Evolutionary conservation across 2,797 vertebrate species (phyloP).

Genomic region (Prunella strophiata): DNA sequence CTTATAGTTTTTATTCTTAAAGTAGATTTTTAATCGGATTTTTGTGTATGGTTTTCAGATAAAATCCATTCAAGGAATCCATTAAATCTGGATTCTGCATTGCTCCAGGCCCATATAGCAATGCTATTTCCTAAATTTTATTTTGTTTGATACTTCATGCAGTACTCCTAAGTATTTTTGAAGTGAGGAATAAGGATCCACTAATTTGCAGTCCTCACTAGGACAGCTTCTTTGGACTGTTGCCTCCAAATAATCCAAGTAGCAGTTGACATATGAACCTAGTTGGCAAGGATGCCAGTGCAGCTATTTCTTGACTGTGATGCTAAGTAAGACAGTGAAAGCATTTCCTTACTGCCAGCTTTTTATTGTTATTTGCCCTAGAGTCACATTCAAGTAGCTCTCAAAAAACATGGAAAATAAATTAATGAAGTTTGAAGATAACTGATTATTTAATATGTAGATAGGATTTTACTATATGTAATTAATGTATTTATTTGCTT

Average conservation of each 20-base stretch:
- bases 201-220: conserved; percentile 50
- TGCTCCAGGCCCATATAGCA: background rate
- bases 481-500: background rate
- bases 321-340: conserved; percentile 32
- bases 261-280: conserved; percentile 52
- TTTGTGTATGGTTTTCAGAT: background rate
- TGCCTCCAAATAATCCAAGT: background rate
- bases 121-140: conserved; percentile 22
- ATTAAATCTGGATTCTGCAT: background rate
- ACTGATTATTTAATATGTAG: background rate
- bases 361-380: conserved; percentile 53
- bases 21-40: background rate
- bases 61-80: background rate
- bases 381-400: conserved; percentile 34
- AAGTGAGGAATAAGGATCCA: conserved; percentile 24
- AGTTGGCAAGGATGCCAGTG: conserved; percentile 28
- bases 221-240: conserved; percentile 18
- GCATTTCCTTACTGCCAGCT: conserved; percentile 13
- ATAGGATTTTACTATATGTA: background rate
- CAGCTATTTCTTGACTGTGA: conserved; percentile 43
- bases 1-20: background rate
- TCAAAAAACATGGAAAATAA: conserved; percentile 51
- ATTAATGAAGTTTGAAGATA: conserved; percentile 8
- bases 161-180: conserved; percentile 21
- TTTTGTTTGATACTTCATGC: conserved; percentile 37